Conservation (phyloP, 1,140 invertebrate species). For the Sycophila sp. region DNA sequence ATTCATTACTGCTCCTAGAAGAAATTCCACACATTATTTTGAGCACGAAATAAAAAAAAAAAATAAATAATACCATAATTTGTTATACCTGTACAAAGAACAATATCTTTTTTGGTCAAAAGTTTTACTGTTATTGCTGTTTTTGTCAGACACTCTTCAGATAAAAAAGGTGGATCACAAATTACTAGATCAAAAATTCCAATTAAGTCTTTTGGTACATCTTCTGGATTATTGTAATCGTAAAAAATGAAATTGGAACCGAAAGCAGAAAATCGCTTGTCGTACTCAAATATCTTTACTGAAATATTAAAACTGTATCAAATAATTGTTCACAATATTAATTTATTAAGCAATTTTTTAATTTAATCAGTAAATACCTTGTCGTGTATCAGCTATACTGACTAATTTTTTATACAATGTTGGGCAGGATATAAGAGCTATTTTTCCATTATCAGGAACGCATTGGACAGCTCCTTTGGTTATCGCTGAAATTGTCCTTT, state of each 20-base stretch:
- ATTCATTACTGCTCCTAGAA: constrained; percentile 80
- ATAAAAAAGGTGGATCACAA: constrained; percentile 94
- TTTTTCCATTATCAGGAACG: constrained; percentile 68
- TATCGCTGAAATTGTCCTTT: constrained; percentile 76
- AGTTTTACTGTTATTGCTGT: constrained; percentile 81
- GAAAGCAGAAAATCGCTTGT: constrained; percentile 81
- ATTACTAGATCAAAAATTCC: constrained; percentile 85
- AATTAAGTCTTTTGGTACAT: constrained; percentile 72
- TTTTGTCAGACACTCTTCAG: constrained; percentile 91
- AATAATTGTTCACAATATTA: constrained; percentile 31
- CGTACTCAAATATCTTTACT: constrained; percentile 86
- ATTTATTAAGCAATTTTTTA: neutral
- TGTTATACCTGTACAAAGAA: constrained; percentile 92
- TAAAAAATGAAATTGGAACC: constrained; percentile 87
- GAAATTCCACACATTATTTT: constrained; percentile 19
- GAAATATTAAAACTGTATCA: constrained; percentile 54
- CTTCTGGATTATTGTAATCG: constrained; percentile 86
- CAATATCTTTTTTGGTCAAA: constrained; percentile 81
- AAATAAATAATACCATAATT: too few species aligned
- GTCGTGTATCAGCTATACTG: constrained; percentile 63
- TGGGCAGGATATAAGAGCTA: constrained; percentile 91
- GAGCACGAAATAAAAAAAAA: neutral
- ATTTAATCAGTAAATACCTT: constrained; percentile 42
- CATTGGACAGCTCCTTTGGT: constrained; percentile 72
- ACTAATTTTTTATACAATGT: constrained; percentile 81